phyloP scores from a whole-genome alignment of 2,888 invertebrate genomes.

The Eudasyphora cyanicolor region DNA sequence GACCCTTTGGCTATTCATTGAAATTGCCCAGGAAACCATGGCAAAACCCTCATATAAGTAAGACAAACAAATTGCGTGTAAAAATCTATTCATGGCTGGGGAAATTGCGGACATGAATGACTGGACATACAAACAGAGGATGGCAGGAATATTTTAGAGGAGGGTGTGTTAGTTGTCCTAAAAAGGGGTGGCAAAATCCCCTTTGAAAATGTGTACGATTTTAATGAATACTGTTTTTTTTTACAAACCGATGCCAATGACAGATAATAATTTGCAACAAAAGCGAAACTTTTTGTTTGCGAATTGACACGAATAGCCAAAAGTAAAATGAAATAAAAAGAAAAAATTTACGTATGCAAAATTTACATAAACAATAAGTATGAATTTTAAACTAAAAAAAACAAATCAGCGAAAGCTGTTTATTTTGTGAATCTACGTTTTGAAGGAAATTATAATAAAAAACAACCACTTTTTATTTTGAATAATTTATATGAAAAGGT shows the following conservation, averaged over 20 bases:
- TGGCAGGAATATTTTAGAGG: background rate
- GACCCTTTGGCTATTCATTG: background rate
- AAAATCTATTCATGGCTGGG: background rate
- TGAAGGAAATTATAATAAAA: background rate
- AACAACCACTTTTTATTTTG: slow-evolving; percentile 12
- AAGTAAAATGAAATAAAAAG: background rate
- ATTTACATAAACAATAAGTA: slow-evolving; percentile 11
- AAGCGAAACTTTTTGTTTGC: background rate
- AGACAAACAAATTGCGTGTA: slow-evolving; percentile 2
- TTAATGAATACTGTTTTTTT: too few species aligned
- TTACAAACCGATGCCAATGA: background rate
- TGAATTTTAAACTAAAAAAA: slow-evolving; percentile 6
- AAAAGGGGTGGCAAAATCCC: background rate
- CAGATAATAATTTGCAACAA: slow-evolving; percentile 24
- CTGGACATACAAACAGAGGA: background rate
- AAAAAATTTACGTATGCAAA: background rate
- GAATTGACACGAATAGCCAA: background rate
- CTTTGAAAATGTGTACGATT: background rate
- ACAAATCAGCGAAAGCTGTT: slow-evolving; percentile 36
- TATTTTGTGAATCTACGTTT: too few species aligned
- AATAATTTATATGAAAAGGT: slow-evolving; percentile 3
- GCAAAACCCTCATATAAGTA: background rate
- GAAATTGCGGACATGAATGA: too few species aligned
- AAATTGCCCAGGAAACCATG: background rate
- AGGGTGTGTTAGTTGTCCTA: slow-evolving; percentile 8